phyloP scores from a whole-genome alignment of 2,888 invertebrate species.

The Harpalus rubripes region DNA sequence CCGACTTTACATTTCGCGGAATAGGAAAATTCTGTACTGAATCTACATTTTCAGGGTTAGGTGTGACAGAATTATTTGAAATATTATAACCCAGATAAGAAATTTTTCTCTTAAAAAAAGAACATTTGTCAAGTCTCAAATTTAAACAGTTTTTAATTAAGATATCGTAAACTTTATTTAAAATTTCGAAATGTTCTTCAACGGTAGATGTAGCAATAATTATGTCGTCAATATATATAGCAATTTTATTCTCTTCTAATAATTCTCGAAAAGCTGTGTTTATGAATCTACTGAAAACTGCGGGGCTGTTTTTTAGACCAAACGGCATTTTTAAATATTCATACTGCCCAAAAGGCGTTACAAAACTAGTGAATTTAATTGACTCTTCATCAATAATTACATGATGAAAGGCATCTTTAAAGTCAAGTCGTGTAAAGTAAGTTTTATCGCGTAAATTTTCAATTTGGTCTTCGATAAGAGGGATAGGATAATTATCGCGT shows the following conservation, averaged over 20 bases:
- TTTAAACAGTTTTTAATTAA: no score
- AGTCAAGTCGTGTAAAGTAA: slow-evolving; percentile 71
- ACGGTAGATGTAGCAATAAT: slow-evolving; percentile 68
- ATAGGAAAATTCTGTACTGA: no score
- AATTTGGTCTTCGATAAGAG: slow-evolving; percentile 71
- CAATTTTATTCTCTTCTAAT: slow-evolving; percentile 66
- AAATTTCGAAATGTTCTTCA: slow-evolving; percentile 68
- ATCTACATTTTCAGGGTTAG: not conserved
- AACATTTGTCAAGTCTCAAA: slow-evolving; percentile 71
- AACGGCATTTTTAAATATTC: slow-evolving; percentile 72
- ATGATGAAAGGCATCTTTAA: slow-evolving; percentile 72
- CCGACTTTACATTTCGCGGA: no score
- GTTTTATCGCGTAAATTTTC: slow-evolving; percentile 70
- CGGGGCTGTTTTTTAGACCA: slow-evolving; percentile 71
- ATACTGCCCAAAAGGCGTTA: slow-evolving; percentile 71
- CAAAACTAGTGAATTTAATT: slow-evolving; percentile 70
- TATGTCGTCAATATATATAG: slow-evolving; percentile 69
- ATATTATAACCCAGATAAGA: slow-evolving; percentile 71
- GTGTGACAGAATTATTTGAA: not conserved
- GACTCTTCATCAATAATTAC: slow-evolving; percentile 69
- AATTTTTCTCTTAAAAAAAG: slow-evolving; percentile 69
- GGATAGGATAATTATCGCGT: slow-evolving; percentile 69
- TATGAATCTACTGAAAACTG: slow-evolving; percentile 69
- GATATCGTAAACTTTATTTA: no score
- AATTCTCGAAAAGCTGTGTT: slow-evolving; percentile 68